A percentile compares a stretch with the other conserved stretches of the same genome.
Evolutionary conservation across 2,797 vertebrate species (phyloP).

Genomic region (Gallirallus australis): DNA sequence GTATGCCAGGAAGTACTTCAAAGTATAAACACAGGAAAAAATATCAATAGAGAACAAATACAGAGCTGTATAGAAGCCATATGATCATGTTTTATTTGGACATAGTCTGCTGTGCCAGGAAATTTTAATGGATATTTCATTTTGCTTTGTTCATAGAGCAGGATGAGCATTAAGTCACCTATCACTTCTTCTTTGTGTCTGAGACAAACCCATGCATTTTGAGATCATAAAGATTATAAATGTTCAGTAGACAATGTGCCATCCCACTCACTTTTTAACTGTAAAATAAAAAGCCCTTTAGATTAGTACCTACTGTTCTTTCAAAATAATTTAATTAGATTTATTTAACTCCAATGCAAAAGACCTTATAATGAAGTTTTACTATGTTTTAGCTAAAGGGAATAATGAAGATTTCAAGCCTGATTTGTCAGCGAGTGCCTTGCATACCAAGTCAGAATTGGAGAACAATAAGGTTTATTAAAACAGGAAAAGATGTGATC

Average conservation of each 20-base stretch:
- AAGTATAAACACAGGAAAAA: not conserved
- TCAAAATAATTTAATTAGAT: conserved; percentile 41
- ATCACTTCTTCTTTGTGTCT: not conserved
- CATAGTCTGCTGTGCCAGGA: not conserved
- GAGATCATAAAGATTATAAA: not conserved
- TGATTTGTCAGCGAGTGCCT: not conserved
- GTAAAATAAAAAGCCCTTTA: not conserved
- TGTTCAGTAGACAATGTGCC: not conserved
- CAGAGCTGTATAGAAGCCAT: not conserved
- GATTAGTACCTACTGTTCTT: not conserved
- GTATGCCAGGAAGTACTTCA: not conserved
- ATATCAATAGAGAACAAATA: not conserved
- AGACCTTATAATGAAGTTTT: conserved; percentile 1
- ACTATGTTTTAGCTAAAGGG: conserved; percentile 17
- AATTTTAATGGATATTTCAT: not conserved
- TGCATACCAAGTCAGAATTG: conserved; percentile 32
- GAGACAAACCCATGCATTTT: not conserved
- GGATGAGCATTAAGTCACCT: not conserved
- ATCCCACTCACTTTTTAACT: not conserved
- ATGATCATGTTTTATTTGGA: not conserved
- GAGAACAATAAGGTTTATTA: conserved; percentile 33
- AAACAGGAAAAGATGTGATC: conserved; percentile 16
- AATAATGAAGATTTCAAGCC: conserved; percentile 51
- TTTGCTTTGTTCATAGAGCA: not conserved
- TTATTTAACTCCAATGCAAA: conserved; percentile 34